phyloP scores from a whole-genome alignment of 1,140 invertebrate species.

The Drosophila malerkotliana region DNA sequence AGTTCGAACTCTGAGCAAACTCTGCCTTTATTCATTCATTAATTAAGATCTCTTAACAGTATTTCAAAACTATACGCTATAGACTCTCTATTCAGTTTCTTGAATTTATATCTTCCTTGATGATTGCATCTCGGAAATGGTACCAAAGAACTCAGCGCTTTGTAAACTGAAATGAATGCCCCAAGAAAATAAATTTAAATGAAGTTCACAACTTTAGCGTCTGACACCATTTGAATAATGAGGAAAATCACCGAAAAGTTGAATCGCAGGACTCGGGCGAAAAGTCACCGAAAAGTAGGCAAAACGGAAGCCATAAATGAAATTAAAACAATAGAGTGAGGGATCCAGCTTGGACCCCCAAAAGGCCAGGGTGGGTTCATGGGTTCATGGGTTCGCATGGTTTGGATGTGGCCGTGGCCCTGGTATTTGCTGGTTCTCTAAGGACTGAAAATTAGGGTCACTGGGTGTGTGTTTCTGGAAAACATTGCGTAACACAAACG shows the following conservation, averaged over 20 bases:
- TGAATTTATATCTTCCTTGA: not conserved
- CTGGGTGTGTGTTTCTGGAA: slow-evolving; percentile 69
- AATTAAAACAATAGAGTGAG: slow-evolving; percentile 73
- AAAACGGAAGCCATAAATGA: slow-evolving; percentile 81
- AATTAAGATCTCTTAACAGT: too few species aligned
- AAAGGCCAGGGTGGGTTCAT: slow-evolving; percentile 32
- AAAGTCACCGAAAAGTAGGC: slow-evolving; percentile 67
- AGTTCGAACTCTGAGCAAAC: slow-evolving; percentile 6
- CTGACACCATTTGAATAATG: slow-evolving; percentile 45
- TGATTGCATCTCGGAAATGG: slow-evolving; percentile 4
- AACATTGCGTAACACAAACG: slow-evolving; percentile 57
- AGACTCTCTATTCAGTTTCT: not conserved
- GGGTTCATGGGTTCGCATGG: not conserved
- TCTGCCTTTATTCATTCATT: slow-evolving; percentile 31
- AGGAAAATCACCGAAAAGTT: slow-evolving; percentile 44
- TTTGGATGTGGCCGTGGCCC: slow-evolving; percentile 40
- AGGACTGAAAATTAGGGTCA: slow-evolving; percentile 81
- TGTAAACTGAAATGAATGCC: slow-evolving; percentile 32
- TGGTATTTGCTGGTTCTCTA: slow-evolving; percentile 67
- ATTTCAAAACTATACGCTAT: too few species aligned
- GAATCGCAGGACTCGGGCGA: slow-evolving; percentile 36
- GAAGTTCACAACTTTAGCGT: slow-evolving; percentile 32
- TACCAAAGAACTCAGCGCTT: slow-evolving; percentile 15
- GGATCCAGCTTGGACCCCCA: slow-evolving; percentile 21
- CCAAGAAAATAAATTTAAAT: slow-evolving; percentile 39